Evolutionary conservation across 2,113 vertebrate species (phyloP).

Genomic region (Poecile atricapillus): DNA sequence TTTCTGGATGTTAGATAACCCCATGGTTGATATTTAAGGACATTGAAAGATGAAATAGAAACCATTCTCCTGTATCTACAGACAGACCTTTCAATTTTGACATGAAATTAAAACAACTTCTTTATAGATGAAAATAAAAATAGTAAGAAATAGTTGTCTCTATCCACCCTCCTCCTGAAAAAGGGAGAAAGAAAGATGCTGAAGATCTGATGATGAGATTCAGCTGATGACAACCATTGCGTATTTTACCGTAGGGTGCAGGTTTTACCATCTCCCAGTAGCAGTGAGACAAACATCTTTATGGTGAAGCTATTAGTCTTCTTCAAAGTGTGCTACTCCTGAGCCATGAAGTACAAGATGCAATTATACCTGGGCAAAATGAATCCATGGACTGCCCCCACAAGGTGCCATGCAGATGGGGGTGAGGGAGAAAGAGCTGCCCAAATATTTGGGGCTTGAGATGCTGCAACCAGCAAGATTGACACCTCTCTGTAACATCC

Average conservation of each 20-base stretch:
- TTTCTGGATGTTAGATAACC: background rate
- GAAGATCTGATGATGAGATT: background rate
- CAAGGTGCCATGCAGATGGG: background rate
- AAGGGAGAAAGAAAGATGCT: background rate
- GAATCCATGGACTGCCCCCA: background rate
- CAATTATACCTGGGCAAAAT: background rate
- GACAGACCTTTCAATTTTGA: background rate
- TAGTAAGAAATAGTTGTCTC: background rate
- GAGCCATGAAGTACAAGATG: background rate
- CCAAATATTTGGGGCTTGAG: accelerated
- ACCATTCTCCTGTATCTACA: background rate
- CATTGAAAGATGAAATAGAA: background rate
- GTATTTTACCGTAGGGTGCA: background rate
- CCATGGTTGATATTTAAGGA: background rate
- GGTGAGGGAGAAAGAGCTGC: background rate
- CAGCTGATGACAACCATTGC: background rate
- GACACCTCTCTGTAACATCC: accelerated
- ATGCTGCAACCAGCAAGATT: background rate
- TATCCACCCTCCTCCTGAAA: background rate
- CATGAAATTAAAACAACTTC: background rate
- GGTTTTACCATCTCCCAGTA: background rate
- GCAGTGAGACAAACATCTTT: background rate
- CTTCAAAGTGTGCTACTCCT: background rate
- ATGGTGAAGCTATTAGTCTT: background rate
- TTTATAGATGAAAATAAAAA: background rate